These are phyloP conservation scores for Scolopax bukidnonensis DNA, from an alignment of 2,797 vertebrate species.

Conservation along the genomic window DNA sequence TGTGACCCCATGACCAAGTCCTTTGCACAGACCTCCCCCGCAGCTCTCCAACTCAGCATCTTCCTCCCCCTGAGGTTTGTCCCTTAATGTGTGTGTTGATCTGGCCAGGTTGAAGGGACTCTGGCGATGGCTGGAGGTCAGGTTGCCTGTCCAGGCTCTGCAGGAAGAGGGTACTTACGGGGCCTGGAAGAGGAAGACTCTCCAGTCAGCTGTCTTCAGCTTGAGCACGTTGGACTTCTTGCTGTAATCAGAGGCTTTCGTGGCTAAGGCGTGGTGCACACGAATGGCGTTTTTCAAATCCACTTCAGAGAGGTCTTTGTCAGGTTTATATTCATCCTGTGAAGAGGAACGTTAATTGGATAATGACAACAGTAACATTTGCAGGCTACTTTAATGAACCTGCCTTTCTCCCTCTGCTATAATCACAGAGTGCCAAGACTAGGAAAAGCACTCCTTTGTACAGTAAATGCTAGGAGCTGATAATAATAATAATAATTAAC, in stretches of 20 bases:
- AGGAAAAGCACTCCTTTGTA: conserved; percentile 38
- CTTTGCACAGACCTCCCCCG: background rate
- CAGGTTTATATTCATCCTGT: conserved; percentile 96
- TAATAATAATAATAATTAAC: conserved; percentile 72
- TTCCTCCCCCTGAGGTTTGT: background rate
- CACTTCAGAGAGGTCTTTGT: conserved; percentile 93
- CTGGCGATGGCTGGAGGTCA: background rate
- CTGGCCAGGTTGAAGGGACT: background rate
- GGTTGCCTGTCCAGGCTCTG: background rate
- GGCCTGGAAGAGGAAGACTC: conserved; percentile 95
- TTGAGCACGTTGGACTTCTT: conserved; percentile 94
- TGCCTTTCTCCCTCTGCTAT: background rate
- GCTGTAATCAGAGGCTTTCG: conserved; percentile 93
- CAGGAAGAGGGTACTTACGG: conserved; percentile 80
- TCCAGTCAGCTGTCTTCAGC: conserved; percentile 97
- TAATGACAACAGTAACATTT: conserved; percentile 47
- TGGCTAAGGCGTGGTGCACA: conserved; percentile 94
- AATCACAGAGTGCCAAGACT: conserved; percentile 41
- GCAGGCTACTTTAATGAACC: conserved; percentile 30
- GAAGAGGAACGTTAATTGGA: conserved; percentile 36
- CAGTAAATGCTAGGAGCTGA: conserved; percentile 23
- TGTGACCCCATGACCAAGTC: background rate
- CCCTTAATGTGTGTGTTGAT: rapidly evolving
- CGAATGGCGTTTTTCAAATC: conserved; percentile 95
- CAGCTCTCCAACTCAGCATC: background rate